phyloP scores from a whole-genome alignment of 2,797 vertebrate genomes.

The Esox masquinongy region DNA sequence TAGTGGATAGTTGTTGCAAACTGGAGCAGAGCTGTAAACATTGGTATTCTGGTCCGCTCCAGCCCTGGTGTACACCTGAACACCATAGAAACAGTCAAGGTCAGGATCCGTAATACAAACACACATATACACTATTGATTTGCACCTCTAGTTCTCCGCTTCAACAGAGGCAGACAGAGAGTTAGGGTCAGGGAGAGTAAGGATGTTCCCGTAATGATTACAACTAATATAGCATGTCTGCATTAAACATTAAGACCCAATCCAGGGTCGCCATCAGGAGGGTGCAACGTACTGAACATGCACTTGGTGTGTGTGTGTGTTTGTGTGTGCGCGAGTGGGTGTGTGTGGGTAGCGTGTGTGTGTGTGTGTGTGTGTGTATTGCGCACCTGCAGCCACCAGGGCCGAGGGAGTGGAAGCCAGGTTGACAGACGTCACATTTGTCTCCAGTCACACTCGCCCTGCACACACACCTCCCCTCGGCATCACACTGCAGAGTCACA shows the following conservation, averaged over 20 bases:
- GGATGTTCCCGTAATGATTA: conserved; percentile 51
- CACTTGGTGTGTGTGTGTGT: background rate
- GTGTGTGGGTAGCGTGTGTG: background rate
- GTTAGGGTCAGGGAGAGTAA: conserved; percentile 56
- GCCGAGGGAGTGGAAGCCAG: conserved; percentile 86
- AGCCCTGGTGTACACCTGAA: conserved; percentile 38
- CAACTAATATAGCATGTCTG: conserved; percentile 38
- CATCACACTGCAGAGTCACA: conserved; percentile 78
- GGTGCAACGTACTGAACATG: background rate
- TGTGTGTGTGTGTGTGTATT: background rate
- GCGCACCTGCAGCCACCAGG: conserved; percentile 88
- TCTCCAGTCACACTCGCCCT: conserved; percentile 80
- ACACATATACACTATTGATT: no score
- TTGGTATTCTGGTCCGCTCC: background rate
- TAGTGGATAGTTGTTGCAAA: background rate
- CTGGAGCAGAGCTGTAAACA: background rate
- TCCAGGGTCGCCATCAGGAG: background rate
- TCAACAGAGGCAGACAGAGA: no score
- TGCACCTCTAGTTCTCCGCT: no score
- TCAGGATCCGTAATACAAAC: conserved; percentile 32
- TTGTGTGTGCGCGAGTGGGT: background rate
- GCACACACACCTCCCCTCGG: conserved; percentile 80
- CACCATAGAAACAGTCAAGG: conserved; percentile 56
- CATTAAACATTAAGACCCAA: conserved; percentile 2
- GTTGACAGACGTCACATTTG: conserved; percentile 87